phyloP scores from a whole-genome alignment of 1,140 invertebrate species.

The fruit fly (Drosophila melanogaster) region Release_6_plus_ISO1_MT NT_037436.4:19168001-19168500 shows the following conservation, averaged over 20 bases:
- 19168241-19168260: neutral
- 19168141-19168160: too few species aligned
- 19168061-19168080: too few species aligned
- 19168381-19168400: conserved; percentile 68
- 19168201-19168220: too few species aligned
- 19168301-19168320: conserved; percentile 29
- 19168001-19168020: neutral
- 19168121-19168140: too few species aligned
- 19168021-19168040: too few species aligned
- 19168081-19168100: too few species aligned
- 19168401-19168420: conserved; percentile 78
- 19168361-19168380: conserved; percentile 64
- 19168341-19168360: conserved; percentile 67
- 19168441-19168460: conserved; percentile 9
- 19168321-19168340: conserved; percentile 11
- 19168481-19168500: conserved; percentile 56
- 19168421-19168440: conserved; percentile 57
- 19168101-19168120: too few species aligned
- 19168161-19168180: too few species aligned
- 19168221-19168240: neutral
- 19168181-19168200: too few species aligned
- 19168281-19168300: conserved; percentile 37
- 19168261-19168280: conserved; percentile 33
- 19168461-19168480: conserved; percentile 14
- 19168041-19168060: neutral